Base-by-base conservation (phyloP, 2,113 vertebrate species). In the Microcebus jonahi region DNA sequence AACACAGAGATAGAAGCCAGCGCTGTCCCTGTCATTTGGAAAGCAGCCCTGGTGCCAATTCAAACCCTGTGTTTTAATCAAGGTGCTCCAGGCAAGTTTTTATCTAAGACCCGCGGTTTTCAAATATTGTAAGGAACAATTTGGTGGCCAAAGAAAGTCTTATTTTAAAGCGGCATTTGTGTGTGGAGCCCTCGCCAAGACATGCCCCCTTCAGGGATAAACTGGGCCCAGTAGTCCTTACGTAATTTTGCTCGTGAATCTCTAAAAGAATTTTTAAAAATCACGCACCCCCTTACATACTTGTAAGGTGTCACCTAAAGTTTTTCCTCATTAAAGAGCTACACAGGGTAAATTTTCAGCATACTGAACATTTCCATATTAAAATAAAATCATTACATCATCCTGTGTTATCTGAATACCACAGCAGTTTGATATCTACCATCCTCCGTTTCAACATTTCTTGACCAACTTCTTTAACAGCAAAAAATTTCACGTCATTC, bases 351-450 rank as follows among this genome's bases (percentile, higher is more conserved):
- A 10, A 21, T n/a, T 88, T 50, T 21, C 15, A 65, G n/a, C 29
- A 57, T 45, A 36, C 1, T n/a, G 42, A 61, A 48, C 17, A 48
- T 61, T n/a, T 42, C 11, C 10, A 57, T n/a, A 39, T 65, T 34
- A 14, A 50, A n/a, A 42, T 63, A 48, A 50, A 92, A 34, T 25
- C 21, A n/a, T 31, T 18, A 12, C 36, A 11, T 20, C 9, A 3
- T 27, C 68, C 20, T 23, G 1, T 31, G 50, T 4, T 20, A 3
- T 55, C 18, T 36, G 55, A 5, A 20, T 34, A 21, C 2, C 27
- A 4, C 0, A 23, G 45, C 15, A 2, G 21, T 42, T 34, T 12
- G 10, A 4, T 4, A 11, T 14, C 18, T 12, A 8, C n/a, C 42
- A 2, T 42, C 25, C 0, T 53, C 65, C 20, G 5, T 6, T 11